Conservation (phyloP, 2,113 vertebrate genomes). For the Sinocyclocheilus anshuiensis region DNA sequence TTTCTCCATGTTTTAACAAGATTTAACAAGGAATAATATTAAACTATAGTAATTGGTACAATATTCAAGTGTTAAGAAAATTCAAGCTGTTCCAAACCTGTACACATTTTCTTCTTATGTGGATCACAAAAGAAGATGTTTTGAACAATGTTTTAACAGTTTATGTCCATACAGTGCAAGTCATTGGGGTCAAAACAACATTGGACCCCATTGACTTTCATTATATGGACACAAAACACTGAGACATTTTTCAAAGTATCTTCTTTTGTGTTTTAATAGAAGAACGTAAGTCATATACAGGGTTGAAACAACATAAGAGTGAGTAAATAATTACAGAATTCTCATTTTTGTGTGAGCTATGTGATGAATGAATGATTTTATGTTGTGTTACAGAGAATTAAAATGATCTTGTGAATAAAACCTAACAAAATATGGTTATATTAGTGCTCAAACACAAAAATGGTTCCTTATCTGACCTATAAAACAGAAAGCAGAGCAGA, state of each 20-base stretch:
- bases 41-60: not conserved
- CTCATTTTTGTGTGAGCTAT: not conserved
- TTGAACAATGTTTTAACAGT: too few species aligned
- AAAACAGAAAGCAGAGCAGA: slow-evolving; percentile 10
- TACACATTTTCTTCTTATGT: too few species aligned
- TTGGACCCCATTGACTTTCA: too few species aligned
- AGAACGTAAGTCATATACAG: not conserved
- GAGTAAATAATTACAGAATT: not conserved
- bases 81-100: not conserved
- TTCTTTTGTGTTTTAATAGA: not conserved
- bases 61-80: not conserved
- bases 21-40: not conserved
- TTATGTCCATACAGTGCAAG: not conserved
- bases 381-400: not conserved
- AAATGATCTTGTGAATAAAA: not conserved
- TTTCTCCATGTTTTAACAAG: not conserved
- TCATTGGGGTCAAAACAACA: not conserved
- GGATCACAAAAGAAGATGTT: not conserved
- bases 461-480: not conserved
- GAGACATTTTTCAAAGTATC: not conserved
- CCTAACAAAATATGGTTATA: not conserved
- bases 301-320: not conserved
- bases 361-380: too few species aligned
- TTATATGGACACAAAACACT: not conserved
- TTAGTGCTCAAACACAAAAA: not conserved